Base-by-base conservation (phyloP, 2,797 vertebrate genomes). In the Synaphobranchus kaupii region DNA sequence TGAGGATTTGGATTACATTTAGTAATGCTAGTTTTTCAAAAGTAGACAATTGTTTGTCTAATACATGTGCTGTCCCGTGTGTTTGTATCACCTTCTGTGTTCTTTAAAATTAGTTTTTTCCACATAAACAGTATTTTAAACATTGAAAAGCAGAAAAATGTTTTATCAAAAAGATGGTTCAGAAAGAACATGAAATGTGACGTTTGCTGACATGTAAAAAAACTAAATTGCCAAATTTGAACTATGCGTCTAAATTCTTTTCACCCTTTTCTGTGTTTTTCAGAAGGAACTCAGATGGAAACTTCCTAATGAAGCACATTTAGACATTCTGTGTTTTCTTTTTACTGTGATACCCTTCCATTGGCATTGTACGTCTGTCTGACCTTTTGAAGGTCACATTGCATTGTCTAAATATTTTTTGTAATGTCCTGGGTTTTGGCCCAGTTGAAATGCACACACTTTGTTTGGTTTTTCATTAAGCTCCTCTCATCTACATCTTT, bases 281-380 rank as follows among this genome's bases (percentile, higher is more conserved):
- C 93, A 97, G 96, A 95, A 95, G 82, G 92, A 0, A 0, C 90
- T 90, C 4, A 92, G 25, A 97, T 97, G 96, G 96, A 97, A 81
- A 96, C 94, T 1, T 95, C 95, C 0, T 95, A 95, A 95, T 91
- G 90, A 93, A 89, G 88, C 88, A 0, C 54, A 52, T 81, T 73
- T 66, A 85, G 31, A 82, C 22, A 12, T 66, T 44, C 12, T 44
- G 47, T 12, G 39, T 39, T 13, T 52, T 17, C 1, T 12, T 44
- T 88, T 87, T 89, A 84, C 87, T 76, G 82, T 84, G 91, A 90
- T 56, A 44, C 87, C 71, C 80, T 85, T 92, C 91, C 87, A 86
- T 84, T 87, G 44, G 28, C 0, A 86, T 13, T 71, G 68, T 31
- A 17, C 0, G 68, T 13, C n/a, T 66, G 60, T 25, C 22, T 66